Evolutionary conservation across 2,888 invertebrate species (phyloP).

Genomic region (Ceramica pisi): DNA sequence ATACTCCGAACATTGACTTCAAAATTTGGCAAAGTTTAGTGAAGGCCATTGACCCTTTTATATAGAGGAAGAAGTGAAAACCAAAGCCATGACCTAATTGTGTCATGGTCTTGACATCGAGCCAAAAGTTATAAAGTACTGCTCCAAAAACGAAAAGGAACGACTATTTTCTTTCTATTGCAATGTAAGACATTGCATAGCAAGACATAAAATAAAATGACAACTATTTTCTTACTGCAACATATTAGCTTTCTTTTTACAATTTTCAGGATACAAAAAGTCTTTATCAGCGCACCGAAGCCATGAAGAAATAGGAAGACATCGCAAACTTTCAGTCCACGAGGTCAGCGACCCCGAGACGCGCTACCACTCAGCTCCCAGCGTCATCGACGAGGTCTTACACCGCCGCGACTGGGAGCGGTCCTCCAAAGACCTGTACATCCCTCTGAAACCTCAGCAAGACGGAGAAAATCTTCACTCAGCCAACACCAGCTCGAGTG

Average conservation of each 20-base stretch:
- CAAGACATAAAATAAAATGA: not conserved
- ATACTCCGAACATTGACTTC: not conserved
- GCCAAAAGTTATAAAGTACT: conserved; percentile 41
- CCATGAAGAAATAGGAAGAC: conserved; percentile 82
- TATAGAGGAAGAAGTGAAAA: conserved; percentile 2
- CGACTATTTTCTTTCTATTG: not conserved
- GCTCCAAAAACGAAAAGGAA: conserved; percentile 5
- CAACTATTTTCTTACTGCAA: not conserved
- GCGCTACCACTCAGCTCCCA: conserved; percentile 87
- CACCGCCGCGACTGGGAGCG: conserved; percentile 87
- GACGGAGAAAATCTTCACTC: conserved; percentile 23
- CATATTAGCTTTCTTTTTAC: not conserved
- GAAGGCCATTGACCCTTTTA: conserved; percentile 14
- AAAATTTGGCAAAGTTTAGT: conserved; percentile 24
- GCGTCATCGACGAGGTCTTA: conserved; percentile 85
- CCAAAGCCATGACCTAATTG: conserved; percentile 36
- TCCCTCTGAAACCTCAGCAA: conserved; percentile 75
- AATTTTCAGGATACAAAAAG: conserved; percentile 77
- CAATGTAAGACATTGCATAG: too few species aligned
- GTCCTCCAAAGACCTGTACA: conserved; percentile 82
- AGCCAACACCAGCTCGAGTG: conserved; percentile 62
- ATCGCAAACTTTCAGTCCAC: conserved; percentile 75
- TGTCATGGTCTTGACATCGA: conserved; percentile 22
- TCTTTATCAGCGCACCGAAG: conserved; percentile 82
- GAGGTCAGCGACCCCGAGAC: conserved; percentile 71